These are phyloP conservation scores for Datnioides undecimradiatus DNA, from an alignment of 2,113 vertebrate genomes.

Conservation along the genomic window DNA sequence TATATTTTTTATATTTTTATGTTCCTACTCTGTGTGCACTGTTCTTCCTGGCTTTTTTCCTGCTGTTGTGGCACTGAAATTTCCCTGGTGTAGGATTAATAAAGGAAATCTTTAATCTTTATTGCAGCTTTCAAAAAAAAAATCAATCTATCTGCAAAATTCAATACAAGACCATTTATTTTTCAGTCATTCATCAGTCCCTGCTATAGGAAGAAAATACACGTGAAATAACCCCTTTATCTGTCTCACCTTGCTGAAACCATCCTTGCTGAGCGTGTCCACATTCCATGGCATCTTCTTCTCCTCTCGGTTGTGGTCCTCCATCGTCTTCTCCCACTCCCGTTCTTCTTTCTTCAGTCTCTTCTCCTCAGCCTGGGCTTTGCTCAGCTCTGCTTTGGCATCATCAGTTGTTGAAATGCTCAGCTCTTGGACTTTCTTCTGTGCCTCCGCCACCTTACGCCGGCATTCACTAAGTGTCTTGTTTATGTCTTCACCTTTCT, in stretches of 20 bases:
- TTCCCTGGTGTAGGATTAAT: no score
- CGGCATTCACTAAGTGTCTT: slow-evolving; percentile 85
- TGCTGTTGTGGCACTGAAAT: no score
- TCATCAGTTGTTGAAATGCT: slow-evolving; percentile 41
- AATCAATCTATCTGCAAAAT: background rate
- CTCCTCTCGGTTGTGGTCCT: slow-evolving; percentile 88
- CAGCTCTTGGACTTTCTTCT: slow-evolving; percentile 87
- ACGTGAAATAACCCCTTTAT: no score
- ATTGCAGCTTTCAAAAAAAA: no score
- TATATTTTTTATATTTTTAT: no score
- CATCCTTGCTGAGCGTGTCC: slow-evolving; percentile 94
- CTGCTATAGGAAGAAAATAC: background rate
- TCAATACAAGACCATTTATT: no score
- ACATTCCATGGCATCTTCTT: slow-evolving; percentile 97
- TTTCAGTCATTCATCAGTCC: no score
- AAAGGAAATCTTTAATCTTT: no score
- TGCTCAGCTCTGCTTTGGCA: slow-evolving; percentile 81
- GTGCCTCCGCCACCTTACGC: slow-evolving; percentile 86
- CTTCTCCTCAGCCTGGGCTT: slow-evolving; percentile 87
- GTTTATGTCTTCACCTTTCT: slow-evolving; percentile 89
- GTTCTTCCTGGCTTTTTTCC: no score
- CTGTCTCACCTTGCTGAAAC: slow-evolving; percentile 94
- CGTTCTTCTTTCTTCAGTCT: slow-evolving; percentile 90
- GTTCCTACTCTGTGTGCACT: no score
- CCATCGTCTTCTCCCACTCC: slow-evolving; percentile 86